These are phyloP conservation scores for Valencia hispanica DNA, from an alignment of 2,797 vertebrate genomes.

Conservation along the genomic window DNA sequence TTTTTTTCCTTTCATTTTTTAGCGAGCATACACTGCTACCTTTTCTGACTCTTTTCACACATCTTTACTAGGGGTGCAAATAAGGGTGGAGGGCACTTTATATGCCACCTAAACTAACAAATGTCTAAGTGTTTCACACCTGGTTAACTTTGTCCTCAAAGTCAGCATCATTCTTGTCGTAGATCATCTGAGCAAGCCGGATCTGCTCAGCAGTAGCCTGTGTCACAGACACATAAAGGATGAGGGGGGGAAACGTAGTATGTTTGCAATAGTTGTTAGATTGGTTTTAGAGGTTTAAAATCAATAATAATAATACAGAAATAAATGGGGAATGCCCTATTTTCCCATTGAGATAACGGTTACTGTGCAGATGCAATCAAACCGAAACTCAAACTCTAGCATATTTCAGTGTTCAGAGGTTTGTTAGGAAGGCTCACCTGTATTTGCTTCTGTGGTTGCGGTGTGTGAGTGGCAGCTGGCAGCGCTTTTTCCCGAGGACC, in stretches of 20 bases:
- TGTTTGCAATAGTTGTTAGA: not conserved
- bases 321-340: not conserved
- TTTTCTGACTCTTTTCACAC: not conserved
- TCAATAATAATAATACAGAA: not conserved
- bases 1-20: not conserved
- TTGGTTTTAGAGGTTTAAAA: not conserved
- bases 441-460: constrained; percentile 94
- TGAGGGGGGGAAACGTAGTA: not conserved
- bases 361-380: constrained; percentile 5
- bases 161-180: constrained; percentile 94
- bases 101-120: not conserved
- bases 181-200: constrained; percentile 97
- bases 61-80: not conserved
- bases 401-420: not conserved
- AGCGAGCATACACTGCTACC: not conserved
- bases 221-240: constrained; percentile 12
- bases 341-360: not conserved
- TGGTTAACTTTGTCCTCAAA: constrained; percentile 98
- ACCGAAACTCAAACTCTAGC: constrained; percentile 8
- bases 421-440: constrained; percentile 84
- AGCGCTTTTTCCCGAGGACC: constrained; percentile 92
- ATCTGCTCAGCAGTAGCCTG: constrained; percentile 98
- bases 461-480: constrained; percentile 84
- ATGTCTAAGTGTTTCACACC: constrained; percentile 71
- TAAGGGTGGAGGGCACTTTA: not conserved